phyloP scores from a whole-genome alignment of 2,113 vertebrate species.

The Aleadryas rufinucha region DNA sequence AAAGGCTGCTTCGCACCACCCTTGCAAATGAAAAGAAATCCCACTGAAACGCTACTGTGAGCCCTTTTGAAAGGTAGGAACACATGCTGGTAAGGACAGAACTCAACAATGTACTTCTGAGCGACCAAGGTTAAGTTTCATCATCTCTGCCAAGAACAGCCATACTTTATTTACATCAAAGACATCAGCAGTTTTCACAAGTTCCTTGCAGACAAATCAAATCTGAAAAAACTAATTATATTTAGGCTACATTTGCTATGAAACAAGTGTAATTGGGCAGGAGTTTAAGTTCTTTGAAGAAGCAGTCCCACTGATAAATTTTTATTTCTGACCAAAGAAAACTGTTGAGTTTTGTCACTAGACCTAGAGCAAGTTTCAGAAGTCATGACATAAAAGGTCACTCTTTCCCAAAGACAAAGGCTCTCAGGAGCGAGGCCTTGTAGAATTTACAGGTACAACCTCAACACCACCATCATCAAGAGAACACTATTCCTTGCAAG shows the following conservation, averaged over 20 bases:
- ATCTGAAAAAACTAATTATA: neutral
- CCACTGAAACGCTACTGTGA: accelerated
- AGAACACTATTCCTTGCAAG: neutral
- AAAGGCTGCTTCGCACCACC: neutral
- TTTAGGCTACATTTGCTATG: neutral
- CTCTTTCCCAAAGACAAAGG: neutral
- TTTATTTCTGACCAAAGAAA: neutral
- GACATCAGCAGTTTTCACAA: neutral
- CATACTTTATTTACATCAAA: neutral
- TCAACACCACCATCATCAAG: neutral
- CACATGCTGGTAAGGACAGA: neutral
- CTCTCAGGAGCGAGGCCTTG: neutral
- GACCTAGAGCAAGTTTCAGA: neutral
- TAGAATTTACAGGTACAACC: neutral
- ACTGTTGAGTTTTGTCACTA: neutral
- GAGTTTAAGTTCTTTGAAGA: neutral
- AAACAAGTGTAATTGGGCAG: neutral
- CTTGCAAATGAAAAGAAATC: neutral
- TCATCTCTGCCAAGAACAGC: neutral
- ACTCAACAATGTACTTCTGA: neutral
- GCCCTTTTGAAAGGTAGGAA: neutral
- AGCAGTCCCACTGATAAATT: neutral
- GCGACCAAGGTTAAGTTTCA: neutral
- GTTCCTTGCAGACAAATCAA: neutral
- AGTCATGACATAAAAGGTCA: neutral